Conservation (phyloP, 2,113 vertebrate species). For the Microcebus ravelobensis region DNA sequence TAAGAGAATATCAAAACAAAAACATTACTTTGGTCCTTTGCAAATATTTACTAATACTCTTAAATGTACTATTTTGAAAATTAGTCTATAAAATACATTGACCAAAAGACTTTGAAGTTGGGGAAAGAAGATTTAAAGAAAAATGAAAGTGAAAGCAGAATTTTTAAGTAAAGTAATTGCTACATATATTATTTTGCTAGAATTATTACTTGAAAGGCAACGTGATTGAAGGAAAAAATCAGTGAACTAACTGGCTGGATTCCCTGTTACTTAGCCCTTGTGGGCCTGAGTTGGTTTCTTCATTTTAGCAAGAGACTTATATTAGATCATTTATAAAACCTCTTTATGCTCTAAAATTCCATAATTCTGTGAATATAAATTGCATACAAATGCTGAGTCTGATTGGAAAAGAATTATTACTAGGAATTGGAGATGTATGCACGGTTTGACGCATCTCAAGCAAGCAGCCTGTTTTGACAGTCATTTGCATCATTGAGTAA, state of each 20-base stretch:
- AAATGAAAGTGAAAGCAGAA: slow-evolving; percentile 8
- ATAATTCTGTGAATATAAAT: neutral
- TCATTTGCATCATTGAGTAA: neutral
- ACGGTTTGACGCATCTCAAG: neutral
- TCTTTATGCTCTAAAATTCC: neutral
- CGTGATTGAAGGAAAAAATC: neutral
- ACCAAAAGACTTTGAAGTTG: neutral
- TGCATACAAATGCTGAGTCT: neutral
- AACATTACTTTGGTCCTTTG: neutral
- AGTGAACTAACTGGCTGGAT: neutral
- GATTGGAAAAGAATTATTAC: neutral
- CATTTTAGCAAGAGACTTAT: neutral
- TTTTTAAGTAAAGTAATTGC: neutral
- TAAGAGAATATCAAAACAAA: neutral
- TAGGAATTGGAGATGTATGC: neutral
- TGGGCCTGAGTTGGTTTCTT: neutral
- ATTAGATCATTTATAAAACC: neutral
- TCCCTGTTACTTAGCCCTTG: neutral
- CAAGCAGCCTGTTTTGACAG: neutral
- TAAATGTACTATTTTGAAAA: slow-evolving; percentile 10
- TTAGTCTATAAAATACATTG: neutral
- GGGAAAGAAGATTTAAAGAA: neutral
- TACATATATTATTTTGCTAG: neutral
- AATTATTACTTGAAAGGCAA: slow-evolving; percentile 26
- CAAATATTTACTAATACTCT: slow-evolving; percentile 5